Evolutionary conservation across 2,113 vertebrate species (phyloP).

Genomic region (Seriola rivoliana): DNA sequence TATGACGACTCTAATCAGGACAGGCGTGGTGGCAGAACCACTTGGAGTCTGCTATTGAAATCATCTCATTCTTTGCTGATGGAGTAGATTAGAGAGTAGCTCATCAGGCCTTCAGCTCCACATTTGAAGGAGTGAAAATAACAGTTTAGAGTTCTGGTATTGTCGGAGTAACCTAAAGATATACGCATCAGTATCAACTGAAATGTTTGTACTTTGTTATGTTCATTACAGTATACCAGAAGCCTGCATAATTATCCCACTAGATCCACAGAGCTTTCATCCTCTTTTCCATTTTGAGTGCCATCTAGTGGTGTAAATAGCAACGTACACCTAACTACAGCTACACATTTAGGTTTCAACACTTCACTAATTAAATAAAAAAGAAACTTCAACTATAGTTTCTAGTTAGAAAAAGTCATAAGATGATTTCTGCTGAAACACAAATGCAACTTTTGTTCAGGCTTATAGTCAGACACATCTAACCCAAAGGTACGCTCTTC

Average conservation of each 20-base stretch:
- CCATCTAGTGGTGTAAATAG: conserved; percentile 70
- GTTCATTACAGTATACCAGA: not conserved
- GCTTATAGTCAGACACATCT: conserved; percentile 4
- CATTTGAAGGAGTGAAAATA: not conserved
- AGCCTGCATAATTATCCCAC: not conserved
- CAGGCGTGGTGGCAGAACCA: conserved; percentile 64
- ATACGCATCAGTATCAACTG: not conserved
- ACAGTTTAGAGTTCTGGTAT: conserved; percentile 1
- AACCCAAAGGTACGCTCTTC: conserved; percentile 49
- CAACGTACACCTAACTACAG: not conserved
- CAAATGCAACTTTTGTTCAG: not conserved
- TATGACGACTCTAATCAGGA: conserved; percentile 75
- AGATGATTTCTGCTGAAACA: conserved; percentile 3
- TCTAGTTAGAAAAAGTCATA: not conserved
- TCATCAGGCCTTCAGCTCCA: conserved; percentile 22
- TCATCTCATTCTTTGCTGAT: conserved; percentile 53
- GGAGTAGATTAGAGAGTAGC: conserved; percentile 52
- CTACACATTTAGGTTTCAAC: not conserved
- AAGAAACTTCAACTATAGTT: not conserved
- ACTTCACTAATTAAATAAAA: not conserved
- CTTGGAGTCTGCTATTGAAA: conserved; percentile 47
- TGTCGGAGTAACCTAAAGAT: conserved; percentile 7
- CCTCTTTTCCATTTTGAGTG: conserved; percentile 42
- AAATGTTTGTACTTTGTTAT: conserved; percentile 15
- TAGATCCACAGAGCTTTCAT: not conserved